phyloP scores from a whole-genome alignment of 2,113 vertebrate genomes.

The Chamaetylas fuelleborni region DNA sequence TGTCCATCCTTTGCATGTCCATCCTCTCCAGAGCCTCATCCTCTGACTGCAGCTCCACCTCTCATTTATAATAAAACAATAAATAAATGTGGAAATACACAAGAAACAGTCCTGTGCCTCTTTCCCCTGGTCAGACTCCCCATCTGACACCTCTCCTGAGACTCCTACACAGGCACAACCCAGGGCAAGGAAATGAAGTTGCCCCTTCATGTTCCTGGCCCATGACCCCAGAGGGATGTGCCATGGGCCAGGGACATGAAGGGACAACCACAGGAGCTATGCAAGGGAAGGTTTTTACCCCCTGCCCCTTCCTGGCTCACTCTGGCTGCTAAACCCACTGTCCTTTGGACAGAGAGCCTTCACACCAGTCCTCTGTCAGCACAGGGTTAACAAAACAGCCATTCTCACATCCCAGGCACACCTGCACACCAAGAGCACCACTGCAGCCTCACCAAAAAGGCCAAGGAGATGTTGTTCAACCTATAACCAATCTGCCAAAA shows the following conservation, averaged over 20 bases:
- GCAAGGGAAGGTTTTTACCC: not conserved
- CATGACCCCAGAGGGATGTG: not conserved
- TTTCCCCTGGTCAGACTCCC: not conserved
- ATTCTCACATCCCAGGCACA: not conserved
- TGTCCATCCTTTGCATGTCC: not conserved
- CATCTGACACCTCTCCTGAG: rapidly evolving
- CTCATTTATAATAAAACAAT: not conserved
- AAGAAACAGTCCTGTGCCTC: not conserved
- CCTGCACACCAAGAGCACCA: not conserved
- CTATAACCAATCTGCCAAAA: not conserved
- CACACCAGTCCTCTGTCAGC: not conserved
- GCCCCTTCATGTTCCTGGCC: not conserved
- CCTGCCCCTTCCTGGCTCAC: not conserved
- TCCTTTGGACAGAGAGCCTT: not conserved
- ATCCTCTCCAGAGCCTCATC: not conserved
- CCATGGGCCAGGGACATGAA: rapidly evolving
- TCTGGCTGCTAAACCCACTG: not conserved
- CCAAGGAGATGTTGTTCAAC: not conserved
- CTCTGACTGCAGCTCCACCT: not conserved
- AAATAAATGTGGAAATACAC: not conserved
- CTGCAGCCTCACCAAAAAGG: not conserved
- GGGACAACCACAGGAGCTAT: rapidly evolving
- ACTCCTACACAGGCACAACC: rapidly evolving
- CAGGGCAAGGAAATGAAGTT: rapidly evolving
- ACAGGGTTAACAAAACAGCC: not conserved